Evolutionary conservation across 23 tunicate genomes (phyloP).

Genomic region (Trididemnum nubilum): DNA sequence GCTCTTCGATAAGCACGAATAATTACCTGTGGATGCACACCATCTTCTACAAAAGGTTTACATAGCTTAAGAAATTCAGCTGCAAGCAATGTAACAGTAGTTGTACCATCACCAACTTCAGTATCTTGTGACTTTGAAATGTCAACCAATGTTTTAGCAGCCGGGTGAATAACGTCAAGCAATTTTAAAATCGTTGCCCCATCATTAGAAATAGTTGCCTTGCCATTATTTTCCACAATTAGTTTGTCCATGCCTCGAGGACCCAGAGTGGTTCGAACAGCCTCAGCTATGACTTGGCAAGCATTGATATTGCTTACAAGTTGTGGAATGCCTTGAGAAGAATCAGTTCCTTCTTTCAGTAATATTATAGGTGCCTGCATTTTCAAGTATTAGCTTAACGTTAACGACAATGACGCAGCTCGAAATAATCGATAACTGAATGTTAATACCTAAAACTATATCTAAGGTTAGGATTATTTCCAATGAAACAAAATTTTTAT

Average conservation of each 20-base stretch:
- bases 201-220: constrained; percentile 96
- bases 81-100: constrained; percentile 90
- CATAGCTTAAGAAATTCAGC: constrained; percentile 91
- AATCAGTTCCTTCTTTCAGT: constrained; percentile 96
- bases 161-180: constrained; percentile 94
- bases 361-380: constrained; percentile 93
- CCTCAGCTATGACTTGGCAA: constrained; percentile 95
- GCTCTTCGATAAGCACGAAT: constrained; percentile 90
- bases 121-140: constrained; percentile 98
- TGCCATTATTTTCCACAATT: constrained; percentile 81
- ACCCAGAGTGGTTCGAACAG: constrained; percentile 95
- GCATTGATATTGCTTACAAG: constrained; percentile 97
- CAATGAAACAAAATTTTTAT: too few species aligned
- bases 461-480: too few species aligned
- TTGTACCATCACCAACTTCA: constrained; percentile 99
- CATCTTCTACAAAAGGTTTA: constrained; percentile 91
- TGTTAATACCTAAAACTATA: too few species aligned
- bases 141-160: constrained; percentile 95
- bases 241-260: constrained; percentile 98
- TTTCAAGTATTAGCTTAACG: too few species aligned
- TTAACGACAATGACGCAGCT: too few species aligned
- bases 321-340: constrained; percentile 97
- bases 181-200: constrained; percentile 97
- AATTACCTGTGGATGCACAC: constrained; percentile 96
- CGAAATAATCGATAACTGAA: too few species aligned